These are phyloP conservation scores for Tokudaia muenninki DNA, from an alignment of 2,797 vertebrate genomes.

Conservation along the genomic window DNA sequence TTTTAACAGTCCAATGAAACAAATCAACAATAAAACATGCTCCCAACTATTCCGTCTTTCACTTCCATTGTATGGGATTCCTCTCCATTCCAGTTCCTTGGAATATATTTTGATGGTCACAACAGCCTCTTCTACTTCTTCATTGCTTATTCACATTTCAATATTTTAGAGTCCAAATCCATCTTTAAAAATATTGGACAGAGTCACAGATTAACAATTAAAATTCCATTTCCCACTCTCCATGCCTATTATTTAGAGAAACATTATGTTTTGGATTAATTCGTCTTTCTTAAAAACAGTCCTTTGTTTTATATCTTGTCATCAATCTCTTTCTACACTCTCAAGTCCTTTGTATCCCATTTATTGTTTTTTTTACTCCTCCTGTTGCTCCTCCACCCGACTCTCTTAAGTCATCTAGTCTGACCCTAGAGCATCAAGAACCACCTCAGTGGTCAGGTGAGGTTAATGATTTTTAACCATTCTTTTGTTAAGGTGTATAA, in stretches of 20 bases:
- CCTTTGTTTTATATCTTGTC: background rate
- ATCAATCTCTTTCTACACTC: background rate
- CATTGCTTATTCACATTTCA: constrained; percentile 28
- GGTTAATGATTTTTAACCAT: background rate
- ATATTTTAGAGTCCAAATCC: background rate
- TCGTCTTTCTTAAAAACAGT: background rate
- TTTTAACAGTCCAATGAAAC: background rate
- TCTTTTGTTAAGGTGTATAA: background rate
- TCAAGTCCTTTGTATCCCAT: background rate
- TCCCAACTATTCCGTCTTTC: background rate
- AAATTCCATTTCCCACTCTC: background rate
- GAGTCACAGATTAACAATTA: background rate
- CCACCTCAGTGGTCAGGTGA: background rate
- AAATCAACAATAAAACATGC: constrained; percentile 22
- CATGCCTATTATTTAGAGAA: background rate
- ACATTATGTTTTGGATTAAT: background rate
- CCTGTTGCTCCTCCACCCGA: background rate
- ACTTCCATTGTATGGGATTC: background rate
- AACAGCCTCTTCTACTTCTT: background rate
- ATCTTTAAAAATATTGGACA: constrained; percentile 1
- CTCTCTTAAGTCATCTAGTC: background rate
- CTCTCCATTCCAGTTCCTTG: background rate
- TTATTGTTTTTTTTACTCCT: background rate
- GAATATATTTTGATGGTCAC: constrained; percentile 32
- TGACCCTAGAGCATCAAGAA: background rate